A percentile compares a stretch with the other conserved stretches of the same genome.
These are phyloP conservation scores for Megathymus violae DNA, from an alignment of 1,140 invertebrate genomes.

Conservation along the genomic window DNA sequence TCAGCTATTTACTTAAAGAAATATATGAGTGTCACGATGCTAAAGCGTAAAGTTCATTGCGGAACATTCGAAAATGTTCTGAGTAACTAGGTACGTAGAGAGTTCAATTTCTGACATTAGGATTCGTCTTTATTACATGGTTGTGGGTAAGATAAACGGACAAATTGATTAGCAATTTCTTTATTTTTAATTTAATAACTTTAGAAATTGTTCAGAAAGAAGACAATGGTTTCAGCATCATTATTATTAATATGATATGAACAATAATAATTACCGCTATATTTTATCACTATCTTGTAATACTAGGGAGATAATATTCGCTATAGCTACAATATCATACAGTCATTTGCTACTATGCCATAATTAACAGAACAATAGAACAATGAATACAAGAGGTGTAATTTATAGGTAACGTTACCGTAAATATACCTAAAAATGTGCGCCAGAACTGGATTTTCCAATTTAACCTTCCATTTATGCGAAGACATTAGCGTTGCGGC, in stretches of 20 bases:
- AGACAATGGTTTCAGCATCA: conserved; percentile 82
- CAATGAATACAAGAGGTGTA: conserved; percentile 54
- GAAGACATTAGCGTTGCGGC: background rate
- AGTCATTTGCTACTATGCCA: conserved; percentile 54
- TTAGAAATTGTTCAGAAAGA: conserved; percentile 85
- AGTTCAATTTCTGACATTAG: too few relatives aligned
- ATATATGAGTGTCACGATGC: too few relatives aligned
- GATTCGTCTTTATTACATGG: too few relatives aligned
- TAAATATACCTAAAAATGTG: conserved; percentile 47
- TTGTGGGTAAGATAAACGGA: conserved; percentile 52
- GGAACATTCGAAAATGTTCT: too few relatives aligned
- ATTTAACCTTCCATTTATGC: background rate
- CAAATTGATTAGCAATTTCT: conserved; percentile 81
- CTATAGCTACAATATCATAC: conserved; percentile 74
- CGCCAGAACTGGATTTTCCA: conserved; percentile 21
- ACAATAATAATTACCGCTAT: conserved; percentile 83
- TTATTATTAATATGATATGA: conserved; percentile 84
- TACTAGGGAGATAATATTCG: conserved; percentile 72
- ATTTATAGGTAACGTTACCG: conserved; percentile 49
- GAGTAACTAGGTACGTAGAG: background rate
- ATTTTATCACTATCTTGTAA: conserved; percentile 76
- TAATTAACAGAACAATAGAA: conserved; percentile 65
- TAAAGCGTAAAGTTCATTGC: too few relatives aligned
- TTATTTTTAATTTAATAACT: conserved; percentile 85
- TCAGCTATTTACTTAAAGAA: too few relatives aligned